phyloP scores from a whole-genome alignment of 2,113 vertebrate species.

The Pedionomus torquatus region DNA sequence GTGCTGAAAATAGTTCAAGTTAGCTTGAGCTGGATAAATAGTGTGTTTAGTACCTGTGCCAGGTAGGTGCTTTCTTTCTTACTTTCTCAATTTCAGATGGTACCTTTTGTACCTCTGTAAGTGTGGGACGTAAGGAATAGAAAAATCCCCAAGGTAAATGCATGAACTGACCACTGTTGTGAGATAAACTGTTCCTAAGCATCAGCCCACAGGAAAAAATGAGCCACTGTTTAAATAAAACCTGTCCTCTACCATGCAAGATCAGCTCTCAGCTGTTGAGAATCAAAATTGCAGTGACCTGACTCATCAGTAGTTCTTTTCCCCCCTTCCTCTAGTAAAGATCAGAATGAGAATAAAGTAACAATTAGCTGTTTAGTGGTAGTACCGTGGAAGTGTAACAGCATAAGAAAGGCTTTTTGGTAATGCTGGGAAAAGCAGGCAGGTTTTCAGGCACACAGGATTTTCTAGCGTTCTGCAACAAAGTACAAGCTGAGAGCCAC shows the following conservation, averaged over 20 bases:
- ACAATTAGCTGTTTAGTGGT: rapidly evolving
- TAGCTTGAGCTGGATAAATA: neutral
- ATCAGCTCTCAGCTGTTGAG: constrained; percentile 31
- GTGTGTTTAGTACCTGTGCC: neutral
- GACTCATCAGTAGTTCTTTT: neutral
- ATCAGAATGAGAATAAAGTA: neutral
- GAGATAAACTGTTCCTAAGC: constrained; percentile 5
- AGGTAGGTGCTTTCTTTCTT: neutral
- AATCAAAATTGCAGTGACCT: neutral
- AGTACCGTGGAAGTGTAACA: rapidly evolving
- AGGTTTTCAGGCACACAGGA: neutral
- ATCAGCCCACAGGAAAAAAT: constrained; percentile 9
- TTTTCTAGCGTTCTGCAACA: neutral
- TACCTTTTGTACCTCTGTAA: neutral
- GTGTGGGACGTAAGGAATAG: neutral
- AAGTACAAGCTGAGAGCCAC: neutral
- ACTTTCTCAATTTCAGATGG: neutral
- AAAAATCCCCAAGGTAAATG: neutral
- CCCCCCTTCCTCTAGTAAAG: neutral
- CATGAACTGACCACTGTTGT: neutral
- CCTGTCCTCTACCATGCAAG: neutral
- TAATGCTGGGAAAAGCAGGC: neutral
- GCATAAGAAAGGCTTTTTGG: neutral
- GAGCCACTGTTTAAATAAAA: constrained; percentile 25
- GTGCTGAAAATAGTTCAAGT: neutral